Evolutionary conservation across 1,140 invertebrate species (phyloP), one percentile per base, ranked within the genome.

Genomic region (Pogonomyrmex californicus): DNA sequence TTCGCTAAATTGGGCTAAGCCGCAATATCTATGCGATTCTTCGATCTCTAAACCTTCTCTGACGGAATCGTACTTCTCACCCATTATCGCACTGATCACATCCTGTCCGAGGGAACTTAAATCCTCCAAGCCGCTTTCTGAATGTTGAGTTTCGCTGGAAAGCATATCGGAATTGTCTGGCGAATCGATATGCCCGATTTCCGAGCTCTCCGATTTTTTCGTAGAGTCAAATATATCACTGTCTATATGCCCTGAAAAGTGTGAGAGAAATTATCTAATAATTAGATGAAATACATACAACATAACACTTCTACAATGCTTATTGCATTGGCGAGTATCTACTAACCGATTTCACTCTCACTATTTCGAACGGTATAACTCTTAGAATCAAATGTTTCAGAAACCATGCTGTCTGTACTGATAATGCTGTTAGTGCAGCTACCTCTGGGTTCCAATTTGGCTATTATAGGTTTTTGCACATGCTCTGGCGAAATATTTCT

Each of bases 101-200:
- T 97, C 96, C 92, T 97, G 96, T 56, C 96, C 97, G 41, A 97
- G 95, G 0, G 97, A 97, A 91, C 97, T 97, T 9, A 97, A 96
- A 90, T 98, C 97, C 77, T 98, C 97, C 93, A 97, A 96, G 12
- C 97, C 96, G 63, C 97, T 97, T 93, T 97, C 97, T 4, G 97
- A 97, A 75, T 97, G 97, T 86, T 97, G 95, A 1, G 96, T 95
- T 90, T 97, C 97, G 9, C 96, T 97, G 41, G 96, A 94, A 78
- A 96, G 96, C 1, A 97, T 96, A 73, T 98, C 97, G 0, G 97
- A 98, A 58, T 96, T 96, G 95, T 98, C 97, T 0, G 98, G 97
- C 0, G 97, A 98, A 88, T 98, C 98, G 62, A 98, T 98, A 90
- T 98, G 97, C 12, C 96, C 96, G 17, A 98, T 97, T 82, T 95